Evolutionary conservation across 2,113 vertebrate species (phyloP), one percentile per base, ranked within the genome.

Genomic region (Rissa tridactyla): DNA sequence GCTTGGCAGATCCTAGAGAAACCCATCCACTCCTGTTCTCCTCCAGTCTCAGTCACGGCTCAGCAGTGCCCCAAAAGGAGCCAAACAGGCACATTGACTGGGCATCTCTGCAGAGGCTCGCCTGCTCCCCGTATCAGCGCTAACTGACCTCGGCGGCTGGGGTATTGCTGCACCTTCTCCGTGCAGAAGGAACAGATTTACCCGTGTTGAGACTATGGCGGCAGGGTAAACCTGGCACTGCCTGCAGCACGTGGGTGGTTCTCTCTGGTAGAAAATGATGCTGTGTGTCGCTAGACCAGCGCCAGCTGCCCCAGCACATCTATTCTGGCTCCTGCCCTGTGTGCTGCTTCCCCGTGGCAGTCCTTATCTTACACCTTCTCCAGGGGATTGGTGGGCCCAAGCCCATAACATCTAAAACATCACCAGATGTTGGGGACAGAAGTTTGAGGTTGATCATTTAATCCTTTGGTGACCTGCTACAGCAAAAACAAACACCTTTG

Each of bases 261-360:
- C 34, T 65, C 20, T 14, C 18, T 22, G 12, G 13, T 42, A 26
- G 44, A 16, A 29, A 62, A 20, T 1, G 4, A 30, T 55, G 26
- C 38, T 0, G 0, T 20, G 38, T 73, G 40, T 78, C 0, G 0
- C 44, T 34, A 44, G 32, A 27, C 38, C 36, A 38, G 68, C 3
- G 0, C 54, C 10, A 15, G 16, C 60, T 92, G 69, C 34, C 54
- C 36, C 38, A 40, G n/a, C 10, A 9, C 38, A 10, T 62, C 61
- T 92, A 0, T 42, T 44, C 36, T 82, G 64, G 11, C 5, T 8
- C 60, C 82, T 86, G 51, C 14, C 25, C 52, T 44, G 6, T 13
- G 61, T 9, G 4, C 75, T 13, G 6, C 52, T 80, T 82, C 25
- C 10, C 58, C 2, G 0, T 2, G 2, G 14, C 30, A 30, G 76